Conservation (phyloP, 2,113 vertebrate genomes). For the Nipponia nippon region DNA sequence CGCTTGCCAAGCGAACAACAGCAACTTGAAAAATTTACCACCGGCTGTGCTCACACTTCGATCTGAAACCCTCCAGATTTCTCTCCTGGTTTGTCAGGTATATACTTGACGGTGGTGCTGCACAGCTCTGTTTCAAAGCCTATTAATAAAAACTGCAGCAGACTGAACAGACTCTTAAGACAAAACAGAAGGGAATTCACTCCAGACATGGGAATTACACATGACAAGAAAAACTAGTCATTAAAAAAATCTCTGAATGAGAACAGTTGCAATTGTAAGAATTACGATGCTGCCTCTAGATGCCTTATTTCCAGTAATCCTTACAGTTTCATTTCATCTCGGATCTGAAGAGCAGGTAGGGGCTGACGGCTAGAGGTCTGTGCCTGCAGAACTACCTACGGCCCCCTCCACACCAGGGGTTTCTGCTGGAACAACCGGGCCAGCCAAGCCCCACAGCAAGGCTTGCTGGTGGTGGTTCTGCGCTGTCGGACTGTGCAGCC, state of each 20-base stretch:
- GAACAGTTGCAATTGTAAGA: neutral
- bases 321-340: neutral
- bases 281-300: rapidly evolving
- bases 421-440: neutral
- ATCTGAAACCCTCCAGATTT: neutral
- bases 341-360: too few relatives aligned
- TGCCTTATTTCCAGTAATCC: neutral
- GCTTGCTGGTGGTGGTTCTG: neutral
- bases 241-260: neutral
- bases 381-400: rapidly evolving
- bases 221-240: neutral
- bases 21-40: neutral
- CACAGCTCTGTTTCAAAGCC: neutral
- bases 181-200: neutral
- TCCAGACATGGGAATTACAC: neutral
- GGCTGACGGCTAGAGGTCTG: neutral
- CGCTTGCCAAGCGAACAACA: neutral
- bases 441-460: neutral
- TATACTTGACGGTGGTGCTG: neutral
- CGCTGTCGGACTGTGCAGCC: rapidly evolving
- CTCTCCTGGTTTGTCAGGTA: neutral
- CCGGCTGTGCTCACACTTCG: neutral
- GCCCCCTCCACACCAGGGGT: neutral
- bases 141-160: neutral
- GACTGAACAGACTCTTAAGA: neutral